Base-by-base conservation (phyloP, 92 coral and sea anemone genomes). In the Metridium senile region DNA sequence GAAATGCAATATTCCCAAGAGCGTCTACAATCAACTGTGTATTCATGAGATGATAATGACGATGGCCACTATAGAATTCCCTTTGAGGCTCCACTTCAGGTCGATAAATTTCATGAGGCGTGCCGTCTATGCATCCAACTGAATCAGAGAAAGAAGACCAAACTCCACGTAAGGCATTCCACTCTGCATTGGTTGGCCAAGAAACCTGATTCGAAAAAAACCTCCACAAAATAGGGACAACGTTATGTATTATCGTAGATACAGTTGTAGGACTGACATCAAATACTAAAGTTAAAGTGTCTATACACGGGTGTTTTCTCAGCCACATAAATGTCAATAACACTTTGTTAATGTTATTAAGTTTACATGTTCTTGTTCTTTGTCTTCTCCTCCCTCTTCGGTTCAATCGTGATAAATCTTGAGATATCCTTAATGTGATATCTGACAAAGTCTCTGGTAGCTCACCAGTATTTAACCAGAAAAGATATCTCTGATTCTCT, bases 401-500 rank as follows among this genome's bases (percentile, higher is more conserved):
- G 46, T 46, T 70, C 7, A 78, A 63, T 59, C 74, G 46, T 23
- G 45, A 16, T 57, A 70, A 61, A 64, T 51, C 46, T 46, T 33
- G 6, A 0, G 67, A 71, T 61, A 72, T 34, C 28, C 51, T 16
- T 18, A 31, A 13, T 30, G 66, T 20, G 10, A 76, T 83, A 43
- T 66, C 83, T 25, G 27, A 17, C 30, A 76, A 39, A 1, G 84
- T 78, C 33, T 78, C 88, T 31, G 84, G 88, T n/a, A 61, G 67
- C 30, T 83, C 84, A 1, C 88, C 78, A 0, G 88, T 77, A 68
- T 68, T 83, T 45, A 83, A 31, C 86, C 83, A 82, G 39, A 75
- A 82, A 46, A 82, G 52, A 68, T 33, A 83, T 20, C 84, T 28
- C 56, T 84, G 88, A 72, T 84, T 71, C 17, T 67, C 81, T 52